A percentile compares a stretch with the other conserved stretches of the same genome.
Evolutionary conservation across 2,113 vertebrate species (phyloP).

Genomic region (Brienomyrus longianalis): DNA sequence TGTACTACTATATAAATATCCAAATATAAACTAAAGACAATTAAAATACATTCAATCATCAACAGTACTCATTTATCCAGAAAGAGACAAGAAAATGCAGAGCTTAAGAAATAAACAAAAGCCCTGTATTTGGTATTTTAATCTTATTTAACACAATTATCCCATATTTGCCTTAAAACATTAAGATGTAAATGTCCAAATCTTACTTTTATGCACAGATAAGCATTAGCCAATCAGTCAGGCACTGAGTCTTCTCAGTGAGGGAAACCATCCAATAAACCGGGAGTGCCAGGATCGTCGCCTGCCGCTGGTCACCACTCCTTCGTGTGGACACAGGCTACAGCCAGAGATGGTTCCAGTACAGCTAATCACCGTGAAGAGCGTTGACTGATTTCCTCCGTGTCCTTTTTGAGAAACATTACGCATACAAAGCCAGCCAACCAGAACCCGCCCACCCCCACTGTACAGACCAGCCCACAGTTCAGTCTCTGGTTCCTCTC

Average conservation of each 20-base stretch:
- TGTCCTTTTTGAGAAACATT: conserved; percentile 17
- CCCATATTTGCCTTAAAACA: neutral
- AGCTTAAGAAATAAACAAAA: neutral
- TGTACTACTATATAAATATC: neutral
- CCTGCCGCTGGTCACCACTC: too few relatives aligned
- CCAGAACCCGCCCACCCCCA: neutral
- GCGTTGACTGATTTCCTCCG: conserved; percentile 20
- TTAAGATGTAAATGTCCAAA: neutral
- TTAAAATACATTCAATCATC: neutral
- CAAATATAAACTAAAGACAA: neutral
- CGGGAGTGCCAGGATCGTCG: neutral
- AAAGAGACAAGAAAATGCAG: neutral
- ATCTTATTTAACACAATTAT: neutral
- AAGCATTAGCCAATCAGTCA: neutral
- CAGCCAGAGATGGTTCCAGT: neutral
- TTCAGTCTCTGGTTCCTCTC: neutral
- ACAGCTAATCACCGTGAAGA: conserved; percentile 14
- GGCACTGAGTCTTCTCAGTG: too few relatives aligned
- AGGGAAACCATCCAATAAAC: neutral
- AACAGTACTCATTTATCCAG: neutral
- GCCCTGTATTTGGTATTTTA: neutral
- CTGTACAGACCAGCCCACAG: neutral
- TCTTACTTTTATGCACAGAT: neutral
- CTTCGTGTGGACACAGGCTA: too few relatives aligned
- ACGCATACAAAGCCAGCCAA: neutral